Evolutionary conservation across 2,113 vertebrate genomes (phyloP), one percentile per base, ranked within the genome.

Genomic region (Condylura cristata): DNA sequence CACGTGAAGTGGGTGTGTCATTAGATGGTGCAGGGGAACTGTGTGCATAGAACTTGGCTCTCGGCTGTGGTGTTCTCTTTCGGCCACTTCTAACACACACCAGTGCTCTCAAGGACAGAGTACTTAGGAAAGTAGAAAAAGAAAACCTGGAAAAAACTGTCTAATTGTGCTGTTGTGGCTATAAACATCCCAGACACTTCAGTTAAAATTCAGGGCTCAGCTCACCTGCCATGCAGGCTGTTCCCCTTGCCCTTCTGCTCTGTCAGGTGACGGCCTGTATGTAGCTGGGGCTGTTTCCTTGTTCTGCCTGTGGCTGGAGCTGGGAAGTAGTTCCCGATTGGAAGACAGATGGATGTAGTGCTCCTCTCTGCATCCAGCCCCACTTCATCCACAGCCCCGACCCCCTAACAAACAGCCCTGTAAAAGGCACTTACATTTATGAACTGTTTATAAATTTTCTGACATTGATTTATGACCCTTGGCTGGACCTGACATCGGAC

Each of bases 391-490:
- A 91, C 92, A 76, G 82, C 84, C 92, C 80, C 74, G 90, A 97
- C 98, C 97, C 97, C 96, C 97, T 98, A 98, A 98, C 97, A 98
- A 98, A 98, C 98, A 98, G 98, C 97, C 97, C 97, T 97, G 96
- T 97, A 98, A 98, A 98, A 98, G 97, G 98, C 98, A 98, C 98
- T 98, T 98, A 98, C 97, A 96, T 98, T 98, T 98, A 98, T 56
- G 98, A 98, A 98, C 98, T 98, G 97, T 98, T 98, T 98, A 98
- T 98, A 98, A 98, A 98, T 98, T 98, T 97, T 96, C 97, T 90
- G 98, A 98, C 97, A 46, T 95, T 98, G 98, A 98, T 98, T 98
- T 98, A 98, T 97, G 97, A 97, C 93, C 26, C 79, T 98, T 98
- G 98, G 98, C 98, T 97, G 97, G 97, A 97, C 89, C 91, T 96